Evolutionary conservation across 1,140 invertebrate genomes (phyloP).

Genomic region (Diorhabda sublineata): DNA sequence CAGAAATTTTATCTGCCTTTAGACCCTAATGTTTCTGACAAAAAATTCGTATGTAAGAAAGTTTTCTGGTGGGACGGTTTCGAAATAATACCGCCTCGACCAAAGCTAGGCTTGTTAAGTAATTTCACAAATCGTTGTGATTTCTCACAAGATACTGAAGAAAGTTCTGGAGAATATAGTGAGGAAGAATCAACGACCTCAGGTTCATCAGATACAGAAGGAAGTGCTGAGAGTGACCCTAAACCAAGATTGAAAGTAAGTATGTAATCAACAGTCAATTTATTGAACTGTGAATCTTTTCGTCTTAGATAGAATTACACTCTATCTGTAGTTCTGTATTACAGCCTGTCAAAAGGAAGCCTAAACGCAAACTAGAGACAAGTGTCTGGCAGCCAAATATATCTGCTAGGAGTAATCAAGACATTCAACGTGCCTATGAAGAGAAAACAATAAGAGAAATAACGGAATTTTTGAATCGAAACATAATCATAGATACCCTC

Average conservation of each 20-base stretch:
- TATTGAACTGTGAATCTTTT: too few relatives aligned
- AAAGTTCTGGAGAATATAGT: constrained; percentile 29
- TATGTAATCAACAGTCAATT: not conserved
- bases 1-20: not conserved
- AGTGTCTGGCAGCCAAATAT: constrained; percentile 68
- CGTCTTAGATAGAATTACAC: too few relatives aligned
- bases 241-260: not conserved
- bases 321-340: constrained; percentile 1
- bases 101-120: constrained; percentile 59
- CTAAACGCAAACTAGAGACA: constrained; percentile 36
- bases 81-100: constrained; percentile 57
- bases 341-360: constrained; percentile 22
- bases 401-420: constrained; percentile 76
- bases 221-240: constrained; percentile 33
- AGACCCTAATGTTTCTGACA: constrained; percentile 18
- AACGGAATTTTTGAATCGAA: constrained; percentile 55
- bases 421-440: constrained; percentile 76
- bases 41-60: constrained; percentile 46
- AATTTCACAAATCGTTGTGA: constrained; percentile 40
- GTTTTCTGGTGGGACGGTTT: constrained; percentile 69
- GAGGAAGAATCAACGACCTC: constrained; percentile 35
- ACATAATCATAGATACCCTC: constrained; percentile 41
- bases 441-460: constrained; percentile 69
- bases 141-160: constrained; percentile 18
- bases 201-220: constrained; percentile 25